Conservation (phyloP, 1,140 invertebrate species). For the Aphis gossypii region DNA sequence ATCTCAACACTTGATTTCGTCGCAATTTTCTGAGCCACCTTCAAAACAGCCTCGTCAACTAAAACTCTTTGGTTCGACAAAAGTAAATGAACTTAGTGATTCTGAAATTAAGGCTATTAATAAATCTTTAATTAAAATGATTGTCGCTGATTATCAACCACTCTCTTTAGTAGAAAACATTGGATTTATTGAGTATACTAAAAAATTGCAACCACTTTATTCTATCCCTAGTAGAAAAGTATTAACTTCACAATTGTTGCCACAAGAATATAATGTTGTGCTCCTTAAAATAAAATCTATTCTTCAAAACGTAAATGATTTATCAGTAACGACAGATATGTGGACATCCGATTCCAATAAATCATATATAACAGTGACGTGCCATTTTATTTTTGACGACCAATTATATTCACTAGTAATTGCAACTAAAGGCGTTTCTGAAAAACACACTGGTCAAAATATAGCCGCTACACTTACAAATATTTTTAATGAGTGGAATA, state of each 20-base stretch:
- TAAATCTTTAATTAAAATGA: no score
- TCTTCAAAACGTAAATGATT: neutral
- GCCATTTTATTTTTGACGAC: slow-evolving; percentile 50
- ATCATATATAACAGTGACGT: slow-evolving; percentile 48
- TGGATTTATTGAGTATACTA: neutral
- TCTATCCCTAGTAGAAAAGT: no score
- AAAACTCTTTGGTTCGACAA: no score
- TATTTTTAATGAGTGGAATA: slow-evolving; percentile 37
- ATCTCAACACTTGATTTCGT: no score
- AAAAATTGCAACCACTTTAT: no score
- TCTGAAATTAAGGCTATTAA: no score
- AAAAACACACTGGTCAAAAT: neutral
- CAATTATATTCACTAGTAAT: slow-evolving; percentile 18
- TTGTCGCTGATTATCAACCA: slow-evolving; percentile 34
- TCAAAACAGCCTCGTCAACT: no score
- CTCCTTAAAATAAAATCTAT: neutral
- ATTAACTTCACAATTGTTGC: no score
- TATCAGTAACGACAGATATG: slow-evolving; percentile 51
- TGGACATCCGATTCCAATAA: slow-evolving; percentile 48
- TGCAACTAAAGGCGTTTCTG: neutral
- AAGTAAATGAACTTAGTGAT: no score
- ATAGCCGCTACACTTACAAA: neutral
- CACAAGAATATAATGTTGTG: neutral
- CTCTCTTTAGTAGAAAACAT: slow-evolving; percentile 43
- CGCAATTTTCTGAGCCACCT: no score